Base-by-base conservation (phyloP, 2,888 invertebrate genomes). In the Dinocampus coccinellae region DNA sequence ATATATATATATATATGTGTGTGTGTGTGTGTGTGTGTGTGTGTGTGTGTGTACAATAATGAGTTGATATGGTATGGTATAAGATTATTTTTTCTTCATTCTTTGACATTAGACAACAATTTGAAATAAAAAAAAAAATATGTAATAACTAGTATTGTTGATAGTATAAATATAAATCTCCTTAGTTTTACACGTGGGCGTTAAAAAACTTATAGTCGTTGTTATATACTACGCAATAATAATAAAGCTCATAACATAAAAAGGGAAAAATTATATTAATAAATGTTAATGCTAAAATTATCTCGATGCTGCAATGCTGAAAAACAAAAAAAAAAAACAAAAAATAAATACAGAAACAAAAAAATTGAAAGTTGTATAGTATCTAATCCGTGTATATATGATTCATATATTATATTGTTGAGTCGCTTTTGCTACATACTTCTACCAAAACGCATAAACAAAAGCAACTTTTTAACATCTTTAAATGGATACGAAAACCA, bases 401-500 rank as follows among this genome's bases (percentile, higher is more conserved):
- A 73, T 55, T 70, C 73, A 73, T 73, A 24, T 22, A 24, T 34
- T 64, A 10, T 36, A 24, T 34, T 64, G 36, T 36, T 36, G 36
- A 36, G 36, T 10, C 10, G 36, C n/a, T n/a, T n/a, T 36, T 10
- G 36, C 36, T 9, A 10, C 36, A 65, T 65, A 34, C 73, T 66
- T 57, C 55, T 39, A 65, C 52, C 29, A 53, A 24, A 39, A 16
- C 24, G 3, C 3, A 29, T 34, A 6, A 64, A 58, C 64, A 52
- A 22, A 16, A 16, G 16, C 34, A 53, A 22, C 16, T 66, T 69
- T 53, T 24, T 1, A 57, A 70, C 42, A 60, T 64, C 73, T 73
- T 73, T 66, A 70, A 73, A 73, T 62, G 69, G 73, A 57, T 65
- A 36, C 65, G 60, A 47, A 36, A 39, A 33, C 16, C 55, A 34